A percentile compares a stretch with the other conserved stretches of the same genome.
These are phyloP conservation scores for Octodonta nipae DNA, from an alignment of 2,888 invertebrate genomes.

Conservation along the genomic window DNA sequence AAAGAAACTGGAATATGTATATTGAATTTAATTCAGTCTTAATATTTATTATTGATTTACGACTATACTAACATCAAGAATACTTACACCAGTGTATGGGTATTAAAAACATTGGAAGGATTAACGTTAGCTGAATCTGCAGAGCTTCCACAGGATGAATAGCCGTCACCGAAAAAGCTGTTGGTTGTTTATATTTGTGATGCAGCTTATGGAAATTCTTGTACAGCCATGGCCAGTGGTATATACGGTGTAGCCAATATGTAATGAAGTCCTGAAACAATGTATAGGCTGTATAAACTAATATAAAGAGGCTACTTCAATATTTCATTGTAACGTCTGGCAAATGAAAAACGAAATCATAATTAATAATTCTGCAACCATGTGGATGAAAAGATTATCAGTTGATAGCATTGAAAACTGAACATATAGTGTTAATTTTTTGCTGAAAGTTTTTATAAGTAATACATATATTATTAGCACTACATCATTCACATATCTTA, in stretches of 20 bases:
- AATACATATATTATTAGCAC: no score
- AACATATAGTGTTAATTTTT: no score
- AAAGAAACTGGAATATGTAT: no score
- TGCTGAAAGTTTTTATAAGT: no score
- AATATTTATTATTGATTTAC: conserved; percentile 1
- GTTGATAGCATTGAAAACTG: no score
- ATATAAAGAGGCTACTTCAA: no score
- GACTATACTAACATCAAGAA: neutral
- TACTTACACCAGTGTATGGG: conserved; percentile 57
- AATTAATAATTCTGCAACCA: no score
- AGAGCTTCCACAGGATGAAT: conserved; percentile 59
- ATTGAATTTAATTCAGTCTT: neutral
- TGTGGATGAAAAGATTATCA: no score
- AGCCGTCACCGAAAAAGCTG: conserved; percentile 61
- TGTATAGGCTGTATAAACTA: no score
- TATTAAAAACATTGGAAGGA: conserved; percentile 47
- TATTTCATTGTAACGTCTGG: no score
- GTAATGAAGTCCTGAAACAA: conserved; percentile 48
- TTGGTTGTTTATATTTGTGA: conserved; percentile 63
- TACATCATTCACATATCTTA: no score
- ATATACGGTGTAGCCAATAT: conserved; percentile 52
- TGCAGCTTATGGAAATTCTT: conserved; percentile 61
- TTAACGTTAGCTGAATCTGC: conserved; percentile 47
- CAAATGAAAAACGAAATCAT: no score
- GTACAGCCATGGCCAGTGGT: conserved; percentile 55